phyloP scores from a whole-genome alignment of 2,888 invertebrate species.

The Allygus modestus region DNA sequence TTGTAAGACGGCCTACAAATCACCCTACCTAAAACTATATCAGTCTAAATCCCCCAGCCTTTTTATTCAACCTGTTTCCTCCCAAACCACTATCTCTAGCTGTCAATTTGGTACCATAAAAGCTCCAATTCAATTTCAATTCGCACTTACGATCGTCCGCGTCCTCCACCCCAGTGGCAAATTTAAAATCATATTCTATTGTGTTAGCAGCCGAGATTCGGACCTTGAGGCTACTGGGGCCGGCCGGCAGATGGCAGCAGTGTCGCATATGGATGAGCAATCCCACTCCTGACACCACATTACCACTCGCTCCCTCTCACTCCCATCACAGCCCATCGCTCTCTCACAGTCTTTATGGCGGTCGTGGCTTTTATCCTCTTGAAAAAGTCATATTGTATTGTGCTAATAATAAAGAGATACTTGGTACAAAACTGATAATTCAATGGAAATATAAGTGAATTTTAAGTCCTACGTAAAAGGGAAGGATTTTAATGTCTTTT shows the following conservation, averaged over 20 bases:
- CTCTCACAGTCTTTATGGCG: neutral
- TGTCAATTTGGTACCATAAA: no score
- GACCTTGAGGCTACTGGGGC: conserved; percentile 24
- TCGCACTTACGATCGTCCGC: neutral
- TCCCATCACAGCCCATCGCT: neutral
- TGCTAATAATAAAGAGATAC: neutral
- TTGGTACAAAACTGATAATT: no score
- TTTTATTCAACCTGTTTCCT: no score
- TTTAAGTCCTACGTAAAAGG: no score
- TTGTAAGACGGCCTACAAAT: no score
- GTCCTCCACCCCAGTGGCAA: neutral
- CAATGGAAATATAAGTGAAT: no score
- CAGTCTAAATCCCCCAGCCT: no score
- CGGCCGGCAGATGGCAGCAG: conserved; percentile 30
- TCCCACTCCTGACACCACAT: conserved; percentile 15
- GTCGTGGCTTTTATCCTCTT: conserved; percentile 5
- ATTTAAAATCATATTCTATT: conserved; percentile 31
- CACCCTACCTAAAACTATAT: no score
- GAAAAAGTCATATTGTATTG: neutral
- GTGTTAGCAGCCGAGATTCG: conserved; percentile 29
- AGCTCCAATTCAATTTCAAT: neutral
- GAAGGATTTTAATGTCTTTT: no score
- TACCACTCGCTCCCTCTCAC: conserved; percentile 2
- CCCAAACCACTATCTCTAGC: neutral
- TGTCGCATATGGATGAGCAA: conserved; percentile 47